Evolutionary conservation across 2,113 vertebrate species (phyloP), one percentile per base, ranked within the genome.

Genomic region (Plecotus auritus): DNA sequence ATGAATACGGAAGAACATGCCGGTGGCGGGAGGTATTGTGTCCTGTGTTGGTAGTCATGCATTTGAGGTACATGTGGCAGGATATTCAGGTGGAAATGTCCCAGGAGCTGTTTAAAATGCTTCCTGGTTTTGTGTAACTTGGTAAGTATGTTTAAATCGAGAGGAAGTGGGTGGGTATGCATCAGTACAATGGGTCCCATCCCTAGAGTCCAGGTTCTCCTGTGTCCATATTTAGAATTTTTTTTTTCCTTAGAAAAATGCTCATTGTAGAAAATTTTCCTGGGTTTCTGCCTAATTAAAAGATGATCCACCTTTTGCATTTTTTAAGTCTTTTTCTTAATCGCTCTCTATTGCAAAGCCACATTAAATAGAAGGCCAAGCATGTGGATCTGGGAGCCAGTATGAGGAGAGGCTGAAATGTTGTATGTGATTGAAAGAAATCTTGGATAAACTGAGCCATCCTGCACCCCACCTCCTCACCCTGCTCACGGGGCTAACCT

Each of bases 111-210:
- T 64, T 89, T 83, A 61, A 82, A 76, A 54, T 94, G 92, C 28
- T 77, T 94, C 88, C 95, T 88, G 77, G 77, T 88, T 94, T 96
- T 94, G 69, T 87, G 7, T 1, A 23, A 87, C 32, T 88, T 94
- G 72, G 7, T 54, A 64, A 45, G 32, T 64, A 59, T 64, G 77
- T 67, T 92, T 54, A 61, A 74, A 74, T 49, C 10, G 11, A 88
- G 22, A 74, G 83, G 94, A 93, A 88, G 82, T 84, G 40, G n/a
- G 83, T 85, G 45, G 8, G 13, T 72, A 13, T 66, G 28, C 56
- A 51, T 74, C 30, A 74, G n/a, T 67, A 81, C 83, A 85, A 78
- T 80, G 78, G 78, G 45, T 3, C 18, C 18, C 84, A 54, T 51
- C 59, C 49, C 82, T 66, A 13, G 69, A 77, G 86, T 78, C 61